Conservation (phyloP, 2,888 invertebrate genomes). For the Thereva nobilitata region DNA sequence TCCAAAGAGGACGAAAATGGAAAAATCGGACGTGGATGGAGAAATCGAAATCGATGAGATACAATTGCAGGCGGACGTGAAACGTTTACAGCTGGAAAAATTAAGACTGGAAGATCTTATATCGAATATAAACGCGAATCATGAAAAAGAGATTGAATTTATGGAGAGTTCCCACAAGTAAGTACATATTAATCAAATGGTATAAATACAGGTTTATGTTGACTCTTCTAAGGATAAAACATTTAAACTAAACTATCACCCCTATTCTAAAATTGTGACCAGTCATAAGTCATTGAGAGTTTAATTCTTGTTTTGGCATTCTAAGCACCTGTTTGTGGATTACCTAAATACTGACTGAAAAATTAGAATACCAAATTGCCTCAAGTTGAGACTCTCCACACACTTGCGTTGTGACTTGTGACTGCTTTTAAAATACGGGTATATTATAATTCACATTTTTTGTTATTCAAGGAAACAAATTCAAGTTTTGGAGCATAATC, state of each 20-base stretch:
- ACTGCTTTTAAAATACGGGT: too few species aligned
- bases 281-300: too few species aligned
- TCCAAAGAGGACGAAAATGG: background rate
- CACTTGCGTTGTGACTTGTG: too few species aligned
- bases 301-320: too few species aligned
- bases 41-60: conserved; percentile 37
- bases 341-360: too few species aligned
- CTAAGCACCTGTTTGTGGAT: too few species aligned
- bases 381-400: too few species aligned
- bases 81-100: conserved; percentile 54
- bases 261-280: too few species aligned
- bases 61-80: conserved; percentile 51
- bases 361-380: too few species aligned
- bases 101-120: conserved; percentile 55
- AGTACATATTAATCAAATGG: conserved; percentile 34
- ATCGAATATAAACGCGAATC: conserved; percentile 54
- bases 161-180: conserved; percentile 57
- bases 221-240: background rate
- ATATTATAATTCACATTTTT: conserved; percentile 1
- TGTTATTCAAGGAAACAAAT: conserved; percentile 52
- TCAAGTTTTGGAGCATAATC: conserved; percentile 52
- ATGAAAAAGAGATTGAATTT: conserved; percentile 56
- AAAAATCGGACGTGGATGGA: background rate
- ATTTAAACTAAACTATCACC: too few species aligned
- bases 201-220: too few species aligned